Conservation (phyloP, 2,797 vertebrate species). For the Siniperca scherzeri region DNA sequence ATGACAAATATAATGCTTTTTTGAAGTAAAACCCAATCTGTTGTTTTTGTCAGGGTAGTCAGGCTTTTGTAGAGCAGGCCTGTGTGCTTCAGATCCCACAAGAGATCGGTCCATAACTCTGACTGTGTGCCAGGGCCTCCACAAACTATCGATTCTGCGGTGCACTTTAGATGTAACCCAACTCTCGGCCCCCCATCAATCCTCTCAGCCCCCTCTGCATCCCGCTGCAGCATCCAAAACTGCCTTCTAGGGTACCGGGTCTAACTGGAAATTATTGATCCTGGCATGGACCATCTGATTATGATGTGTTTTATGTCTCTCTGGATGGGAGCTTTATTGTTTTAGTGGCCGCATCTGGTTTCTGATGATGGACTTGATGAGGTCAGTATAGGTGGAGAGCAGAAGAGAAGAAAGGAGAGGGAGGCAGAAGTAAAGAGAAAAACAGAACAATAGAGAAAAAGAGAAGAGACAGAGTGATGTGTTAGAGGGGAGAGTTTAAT, state of each 20-base stretch:
- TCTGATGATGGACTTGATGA: conserved; percentile 80
- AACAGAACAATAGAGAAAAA: conserved; percentile 56
- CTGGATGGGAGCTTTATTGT: conserved; percentile 78
- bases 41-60: conserved; percentile 57
- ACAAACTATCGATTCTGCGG: conserved; percentile 77
- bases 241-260: conserved; percentile 57
- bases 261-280: conserved; percentile 82
- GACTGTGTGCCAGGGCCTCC: conserved; percentile 63
- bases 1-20: conserved; percentile 50
- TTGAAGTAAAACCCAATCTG: conserved; percentile 70
- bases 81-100: conserved; percentile 52
- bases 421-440: conserved; percentile 37
- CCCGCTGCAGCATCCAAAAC: conserved; percentile 68
- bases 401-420: conserved; percentile 6
- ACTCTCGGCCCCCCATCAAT: conserved; percentile 69
- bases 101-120: conserved; percentile 63
- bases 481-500: conserved; percentile 71
- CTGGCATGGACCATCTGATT: conserved; percentile 74
- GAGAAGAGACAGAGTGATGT: conserved; percentile 58
- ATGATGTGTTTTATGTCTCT: conserved; percentile 80
- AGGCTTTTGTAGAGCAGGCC: conserved; percentile 24
- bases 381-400: conserved; percentile 52
- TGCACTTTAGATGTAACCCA: conserved; percentile 84
- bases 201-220: conserved; percentile 59
- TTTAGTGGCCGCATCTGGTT: conserved; percentile 81